These are phyloP conservation scores for Phalangium opilio DNA, from an alignment of 2,888 invertebrate species.

Conservation along the genomic window DNA sequence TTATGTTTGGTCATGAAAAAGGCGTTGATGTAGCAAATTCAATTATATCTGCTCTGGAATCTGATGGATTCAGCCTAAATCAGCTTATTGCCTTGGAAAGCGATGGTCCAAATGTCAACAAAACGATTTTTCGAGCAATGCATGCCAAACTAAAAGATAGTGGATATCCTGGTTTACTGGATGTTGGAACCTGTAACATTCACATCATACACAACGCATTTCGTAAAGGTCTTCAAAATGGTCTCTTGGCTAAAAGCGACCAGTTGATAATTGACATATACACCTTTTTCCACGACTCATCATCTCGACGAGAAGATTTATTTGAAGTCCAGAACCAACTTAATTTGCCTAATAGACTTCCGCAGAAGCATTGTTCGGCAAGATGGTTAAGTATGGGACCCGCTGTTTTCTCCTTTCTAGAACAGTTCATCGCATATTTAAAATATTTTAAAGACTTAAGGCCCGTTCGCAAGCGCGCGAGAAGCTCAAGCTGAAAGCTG, in stretches of 20 bases:
- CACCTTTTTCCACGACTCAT: not conserved
- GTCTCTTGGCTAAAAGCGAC: not conserved
- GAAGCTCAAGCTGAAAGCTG: no score
- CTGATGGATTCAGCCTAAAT: not conserved
- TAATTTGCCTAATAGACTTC: not conserved
- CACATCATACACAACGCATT: not conserved
- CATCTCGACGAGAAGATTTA: not conserved
- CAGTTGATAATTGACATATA: not conserved
- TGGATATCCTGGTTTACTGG: no score
- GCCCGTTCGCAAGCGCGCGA: no score
- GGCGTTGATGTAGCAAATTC: not conserved
- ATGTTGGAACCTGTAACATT: no score
- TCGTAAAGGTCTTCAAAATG: not conserved
- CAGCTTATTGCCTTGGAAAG: not conserved
- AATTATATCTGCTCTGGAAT: not conserved
- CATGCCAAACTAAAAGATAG: no score
- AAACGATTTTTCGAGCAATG: not conserved
- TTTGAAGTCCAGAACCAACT: not conserved
- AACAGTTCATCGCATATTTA: not conserved
- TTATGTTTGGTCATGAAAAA: slow-evolving; percentile 1
- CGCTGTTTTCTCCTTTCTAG: not conserved
- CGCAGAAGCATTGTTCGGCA: not conserved
- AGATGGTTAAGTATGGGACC: not conserved
- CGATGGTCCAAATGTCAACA: not conserved
- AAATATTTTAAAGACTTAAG: not conserved